A percentile compares a stretch with the other conserved stretches of the same genome.
phyloP scores from a whole-genome alignment of 2,888 invertebrate species.

The Zaprionus bogoriensis region DNA sequence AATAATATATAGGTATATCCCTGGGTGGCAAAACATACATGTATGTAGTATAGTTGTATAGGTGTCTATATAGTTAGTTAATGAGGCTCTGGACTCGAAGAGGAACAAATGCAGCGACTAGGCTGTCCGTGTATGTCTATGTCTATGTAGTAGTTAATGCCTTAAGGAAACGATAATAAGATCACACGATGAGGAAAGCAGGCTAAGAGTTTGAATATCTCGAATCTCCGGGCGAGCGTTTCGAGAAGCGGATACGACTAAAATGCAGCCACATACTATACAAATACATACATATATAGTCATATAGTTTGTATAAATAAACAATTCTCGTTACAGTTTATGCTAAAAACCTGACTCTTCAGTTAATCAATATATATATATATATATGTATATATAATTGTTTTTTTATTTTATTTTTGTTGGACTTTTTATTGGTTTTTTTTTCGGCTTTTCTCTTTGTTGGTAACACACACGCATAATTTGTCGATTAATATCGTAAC shows the following conservation, averaged over 20 bases:
- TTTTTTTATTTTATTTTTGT: background rate
- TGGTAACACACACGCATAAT: background rate
- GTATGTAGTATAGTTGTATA: constrained; percentile 3
- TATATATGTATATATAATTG: too few relatives aligned
- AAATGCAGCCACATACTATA: constrained; percentile 25
- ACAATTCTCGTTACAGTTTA: constrained; percentile 3
- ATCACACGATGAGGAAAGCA: constrained; percentile 33
- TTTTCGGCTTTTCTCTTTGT: background rate
- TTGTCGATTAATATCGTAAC: constrained; percentile 11
- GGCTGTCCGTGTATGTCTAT: background rate
- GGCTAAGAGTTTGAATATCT: constrained; percentile 7
- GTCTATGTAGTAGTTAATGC: constrained; percentile 17
- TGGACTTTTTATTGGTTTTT: constrained; percentile 5
- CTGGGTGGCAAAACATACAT: constrained; percentile 32
- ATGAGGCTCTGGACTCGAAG: background rate
- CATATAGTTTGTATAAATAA: constrained; percentile 6
- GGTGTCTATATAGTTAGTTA: constrained; percentile 4
- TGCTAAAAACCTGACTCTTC: constrained; percentile 28
- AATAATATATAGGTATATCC: constrained; percentile 38
- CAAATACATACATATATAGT: constrained; percentile 18
- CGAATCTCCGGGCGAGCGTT: too few relatives aligned
- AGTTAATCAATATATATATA: constrained; percentile 1
- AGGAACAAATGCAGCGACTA: constrained; percentile 23
- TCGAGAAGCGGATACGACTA: constrained; percentile 18
- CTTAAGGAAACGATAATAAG: constrained; percentile 21